A percentile compares a stretch with the other conserved stretches of the same genome.
Conservation (phyloP, 2,113 vertebrate genomes). For the Pteronura brasiliensis region DNA sequence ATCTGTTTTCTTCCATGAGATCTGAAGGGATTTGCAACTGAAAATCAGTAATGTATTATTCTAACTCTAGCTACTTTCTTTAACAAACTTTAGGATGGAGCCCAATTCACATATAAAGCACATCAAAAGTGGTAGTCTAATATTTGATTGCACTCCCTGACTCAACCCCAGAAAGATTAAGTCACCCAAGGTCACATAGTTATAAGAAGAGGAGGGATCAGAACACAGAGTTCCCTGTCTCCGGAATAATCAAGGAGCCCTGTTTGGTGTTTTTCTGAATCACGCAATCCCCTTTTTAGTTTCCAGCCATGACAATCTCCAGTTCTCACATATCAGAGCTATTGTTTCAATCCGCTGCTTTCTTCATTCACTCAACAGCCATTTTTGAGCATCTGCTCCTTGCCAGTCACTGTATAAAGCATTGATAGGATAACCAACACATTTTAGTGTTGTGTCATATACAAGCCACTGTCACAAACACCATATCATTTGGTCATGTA, state of each 20-base stretch:
- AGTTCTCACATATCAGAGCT: background rate
- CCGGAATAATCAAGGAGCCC: background rate
- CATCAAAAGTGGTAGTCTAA: background rate
- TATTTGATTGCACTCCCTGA: background rate
- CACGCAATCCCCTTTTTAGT: background rate
- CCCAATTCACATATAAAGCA: background rate
- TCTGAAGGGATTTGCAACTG: constrained; percentile 1
- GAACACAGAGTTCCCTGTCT: background rate
- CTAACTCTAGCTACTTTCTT: background rate
- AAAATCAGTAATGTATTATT: background rate
- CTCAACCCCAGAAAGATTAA: background rate
- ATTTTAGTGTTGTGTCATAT: background rate
- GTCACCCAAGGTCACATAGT: background rate
- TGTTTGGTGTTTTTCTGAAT: background rate
- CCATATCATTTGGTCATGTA: background rate
- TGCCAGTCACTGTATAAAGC: background rate
- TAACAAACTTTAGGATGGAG: background rate
- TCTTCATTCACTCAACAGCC: background rate
- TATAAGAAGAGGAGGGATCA: background rate
- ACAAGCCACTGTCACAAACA: background rate
- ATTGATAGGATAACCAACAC: background rate
- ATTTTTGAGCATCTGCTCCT: background rate
- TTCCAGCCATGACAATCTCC: background rate
- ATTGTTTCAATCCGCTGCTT: background rate
- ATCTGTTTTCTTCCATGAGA: background rate